phyloP scores from a whole-genome alignment of 2,797 vertebrate species.

The Bradypodion pumilum region DNA sequence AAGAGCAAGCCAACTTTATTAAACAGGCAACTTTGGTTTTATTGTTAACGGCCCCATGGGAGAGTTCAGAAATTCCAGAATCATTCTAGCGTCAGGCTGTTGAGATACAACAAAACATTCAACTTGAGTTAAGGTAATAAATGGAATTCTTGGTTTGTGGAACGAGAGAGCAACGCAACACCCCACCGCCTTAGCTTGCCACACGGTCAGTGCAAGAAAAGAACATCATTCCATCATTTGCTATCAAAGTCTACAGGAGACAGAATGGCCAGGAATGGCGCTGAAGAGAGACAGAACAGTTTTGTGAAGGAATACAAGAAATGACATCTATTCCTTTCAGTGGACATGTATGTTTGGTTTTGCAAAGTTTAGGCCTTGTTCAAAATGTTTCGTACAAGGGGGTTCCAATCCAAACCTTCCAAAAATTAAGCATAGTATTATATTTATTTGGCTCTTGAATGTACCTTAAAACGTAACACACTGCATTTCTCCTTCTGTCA shows the following conservation, averaged over 20 bases:
- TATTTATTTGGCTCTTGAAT: slow-evolving; percentile 53
- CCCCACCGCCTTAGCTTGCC: no score
- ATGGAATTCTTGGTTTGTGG: not conserved
- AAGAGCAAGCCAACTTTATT: not conserved
- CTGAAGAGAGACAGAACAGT: not conserved
- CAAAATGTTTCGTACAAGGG: not conserved
- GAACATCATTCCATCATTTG: no score
- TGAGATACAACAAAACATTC: not conserved
- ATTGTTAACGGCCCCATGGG: not conserved
- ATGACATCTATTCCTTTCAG: not conserved
- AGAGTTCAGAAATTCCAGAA: not conserved
- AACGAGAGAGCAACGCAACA: not conserved
- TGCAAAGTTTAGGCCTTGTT: accelerated
- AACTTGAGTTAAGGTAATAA: not conserved
- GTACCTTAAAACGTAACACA: slow-evolving; percentile 30
- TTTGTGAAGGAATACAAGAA: not conserved
- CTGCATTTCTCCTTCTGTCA: not conserved
- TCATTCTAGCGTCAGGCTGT: not conserved
- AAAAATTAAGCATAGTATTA: slow-evolving; percentile 53
- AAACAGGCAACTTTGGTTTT: slow-evolving; percentile 41
- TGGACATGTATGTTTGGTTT: no score
- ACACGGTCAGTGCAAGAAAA: no score
- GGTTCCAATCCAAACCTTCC: not conserved
- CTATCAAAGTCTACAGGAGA: not conserved
- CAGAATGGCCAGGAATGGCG: not conserved